These are phyloP conservation scores for Lasius fuliginosus DNA, from an alignment of 2,888 invertebrate genomes.

Conservation along the genomic window DNA sequence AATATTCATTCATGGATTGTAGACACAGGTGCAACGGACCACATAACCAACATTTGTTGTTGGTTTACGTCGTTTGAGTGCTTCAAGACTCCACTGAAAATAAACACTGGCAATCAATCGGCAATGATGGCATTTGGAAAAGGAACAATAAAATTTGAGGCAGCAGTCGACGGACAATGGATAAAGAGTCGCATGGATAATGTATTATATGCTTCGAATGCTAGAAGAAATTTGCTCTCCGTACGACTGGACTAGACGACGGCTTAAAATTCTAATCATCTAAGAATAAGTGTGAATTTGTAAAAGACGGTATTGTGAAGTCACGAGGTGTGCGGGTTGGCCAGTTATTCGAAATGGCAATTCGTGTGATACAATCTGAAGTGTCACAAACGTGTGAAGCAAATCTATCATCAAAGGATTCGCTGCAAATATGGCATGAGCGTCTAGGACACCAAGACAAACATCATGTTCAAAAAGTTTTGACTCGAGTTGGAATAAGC, in stretches of 20 bases:
- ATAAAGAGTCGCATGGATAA: background rate
- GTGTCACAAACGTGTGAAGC: background rate
- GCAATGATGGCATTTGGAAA: background rate
- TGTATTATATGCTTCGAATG: slow-evolving; percentile 29
- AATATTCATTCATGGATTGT: background rate
- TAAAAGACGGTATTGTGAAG: background rate
- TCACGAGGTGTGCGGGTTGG: background rate
- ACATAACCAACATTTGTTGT: slow-evolving; percentile 23
- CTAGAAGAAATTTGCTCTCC: slow-evolving; percentile 18
- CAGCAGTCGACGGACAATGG: slow-evolving; percentile 9
- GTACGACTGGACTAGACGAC: slow-evolving; percentile 3
- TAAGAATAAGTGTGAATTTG: background rate
- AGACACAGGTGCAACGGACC: slow-evolving; percentile 32
- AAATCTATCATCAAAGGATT: background rate
- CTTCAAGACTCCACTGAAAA: background rate
- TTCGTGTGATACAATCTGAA: background rate
- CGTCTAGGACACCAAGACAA: slow-evolving; percentile 10
- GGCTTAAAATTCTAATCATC: background rate
- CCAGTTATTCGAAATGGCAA: background rate
- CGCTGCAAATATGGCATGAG: slow-evolving; percentile 6
- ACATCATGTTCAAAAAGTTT: background rate
- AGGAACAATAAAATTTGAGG: slow-evolving; percentile 19
- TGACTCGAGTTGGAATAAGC: too few species aligned
- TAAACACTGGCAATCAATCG: slow-evolving; percentile 11
- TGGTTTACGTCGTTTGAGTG: slow-evolving; percentile 10